Conservation (phyloP, 2,797 vertebrate genomes). For the Acridotheres tristis region DNA sequence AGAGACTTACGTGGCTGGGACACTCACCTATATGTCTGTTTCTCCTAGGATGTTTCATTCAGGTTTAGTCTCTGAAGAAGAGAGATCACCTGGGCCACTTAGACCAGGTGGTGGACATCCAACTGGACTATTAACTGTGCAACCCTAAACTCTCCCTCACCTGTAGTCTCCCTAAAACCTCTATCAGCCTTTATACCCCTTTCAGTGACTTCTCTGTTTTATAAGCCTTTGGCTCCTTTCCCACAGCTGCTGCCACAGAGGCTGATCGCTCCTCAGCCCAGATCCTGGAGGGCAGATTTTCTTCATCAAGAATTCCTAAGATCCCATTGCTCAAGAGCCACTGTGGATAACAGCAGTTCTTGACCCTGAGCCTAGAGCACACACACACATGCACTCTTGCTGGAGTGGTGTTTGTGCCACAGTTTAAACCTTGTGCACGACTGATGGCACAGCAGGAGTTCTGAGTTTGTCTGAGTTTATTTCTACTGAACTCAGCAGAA, state of each 20-base stretch:
- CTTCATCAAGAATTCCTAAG: not conserved
- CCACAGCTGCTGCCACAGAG: not conserved
- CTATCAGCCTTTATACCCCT: not conserved
- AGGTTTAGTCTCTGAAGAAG: not conserved
- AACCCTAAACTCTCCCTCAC: not conserved
- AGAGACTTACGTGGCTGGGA: not conserved
- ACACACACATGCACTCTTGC: accelerated
- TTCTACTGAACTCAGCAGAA: not conserved
- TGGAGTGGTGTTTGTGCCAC: not conserved
- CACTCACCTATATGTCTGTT: not conserved
- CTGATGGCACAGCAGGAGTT: not conserved
- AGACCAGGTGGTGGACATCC: not conserved
- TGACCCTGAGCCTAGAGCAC: not conserved
- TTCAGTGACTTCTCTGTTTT: not conserved
- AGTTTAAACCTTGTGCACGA: not conserved
- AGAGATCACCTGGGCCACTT: not conserved
- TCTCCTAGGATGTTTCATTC: not conserved
- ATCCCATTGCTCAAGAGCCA: not conserved
- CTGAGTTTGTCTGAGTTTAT: not conserved
- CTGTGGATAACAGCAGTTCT: not conserved
- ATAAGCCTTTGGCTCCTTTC: not conserved
- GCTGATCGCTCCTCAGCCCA: not conserved
- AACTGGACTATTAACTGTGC: accelerated
- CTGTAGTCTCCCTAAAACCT: not conserved
- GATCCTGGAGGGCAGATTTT: not conserved